phyloP scores from a whole-genome alignment of 2,888 invertebrate species.

The Operophtera brumata region DNA sequence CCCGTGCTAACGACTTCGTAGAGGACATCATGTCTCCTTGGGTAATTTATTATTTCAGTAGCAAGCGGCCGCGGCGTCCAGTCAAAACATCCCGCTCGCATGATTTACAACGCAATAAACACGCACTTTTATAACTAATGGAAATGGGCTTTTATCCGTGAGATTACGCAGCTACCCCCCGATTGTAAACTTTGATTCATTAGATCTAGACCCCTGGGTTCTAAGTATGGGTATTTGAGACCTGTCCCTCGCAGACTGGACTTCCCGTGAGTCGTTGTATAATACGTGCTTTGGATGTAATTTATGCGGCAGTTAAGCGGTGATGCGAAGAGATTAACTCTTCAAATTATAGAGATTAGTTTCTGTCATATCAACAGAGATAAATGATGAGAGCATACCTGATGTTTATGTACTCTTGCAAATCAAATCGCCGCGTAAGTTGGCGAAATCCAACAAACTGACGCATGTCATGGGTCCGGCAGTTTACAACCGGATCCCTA shows the following conservation, averaged over 20 bases:
- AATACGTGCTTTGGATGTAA: constrained; percentile 38
- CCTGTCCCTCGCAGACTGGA: not conserved
- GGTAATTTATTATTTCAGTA: constrained; percentile 78
- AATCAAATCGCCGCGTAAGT: too few species aligned
- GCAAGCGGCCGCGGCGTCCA: constrained; percentile 54
- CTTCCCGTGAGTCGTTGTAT: constrained; percentile 29
- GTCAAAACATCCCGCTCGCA: constrained; percentile 76
- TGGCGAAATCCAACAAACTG: too few species aligned
- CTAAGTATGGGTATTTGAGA: constrained; percentile 25
- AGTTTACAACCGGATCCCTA: too few species aligned
- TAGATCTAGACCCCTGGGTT: constrained; percentile 30
- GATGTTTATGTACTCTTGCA: constrained; percentile 5
- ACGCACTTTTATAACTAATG: constrained; percentile 72
- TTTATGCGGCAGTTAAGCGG: constrained; percentile 44
- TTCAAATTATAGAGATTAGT: constrained; percentile 23
- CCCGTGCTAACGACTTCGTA: constrained; percentile 63
- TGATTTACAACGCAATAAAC: constrained; percentile 78
- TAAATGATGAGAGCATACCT: constrained; percentile 18
- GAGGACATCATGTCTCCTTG: constrained; percentile 67
- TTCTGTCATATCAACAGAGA: constrained; percentile 16
- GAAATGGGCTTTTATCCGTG: constrained; percentile 75
- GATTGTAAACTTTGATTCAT: constrained; percentile 60
- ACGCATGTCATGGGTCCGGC: too few species aligned
- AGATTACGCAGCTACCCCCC: constrained; percentile 63
- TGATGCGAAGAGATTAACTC: constrained; percentile 36